Conservation (phyloP, 2,888 invertebrate genomes). For the Agrochola circellaris region DNA sequence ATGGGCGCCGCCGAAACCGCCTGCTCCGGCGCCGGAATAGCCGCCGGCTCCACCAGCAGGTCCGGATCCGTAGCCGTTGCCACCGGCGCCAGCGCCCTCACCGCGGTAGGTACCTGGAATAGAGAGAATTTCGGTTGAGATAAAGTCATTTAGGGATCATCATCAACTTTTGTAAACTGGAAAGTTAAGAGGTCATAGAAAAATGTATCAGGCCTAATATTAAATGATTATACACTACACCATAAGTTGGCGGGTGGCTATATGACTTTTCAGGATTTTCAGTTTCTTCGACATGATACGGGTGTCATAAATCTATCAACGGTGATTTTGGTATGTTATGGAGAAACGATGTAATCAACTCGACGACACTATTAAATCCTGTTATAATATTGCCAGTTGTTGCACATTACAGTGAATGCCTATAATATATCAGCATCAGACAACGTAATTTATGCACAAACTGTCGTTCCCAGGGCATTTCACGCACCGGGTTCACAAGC, state of each 20-base stretch:
- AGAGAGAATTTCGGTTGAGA: not conserved
- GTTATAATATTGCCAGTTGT: not conserved
- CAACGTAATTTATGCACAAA: conserved; percentile 50
- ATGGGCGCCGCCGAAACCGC: conserved; percentile 46
- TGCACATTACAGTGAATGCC: conserved; percentile 20
- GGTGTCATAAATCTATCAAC: not conserved
- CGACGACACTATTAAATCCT: not conserved
- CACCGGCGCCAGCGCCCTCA: conserved; percentile 76
- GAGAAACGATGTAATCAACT: not conserved
- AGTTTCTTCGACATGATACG: not conserved
- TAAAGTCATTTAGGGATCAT: not conserved
- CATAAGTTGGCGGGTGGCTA: not conserved
- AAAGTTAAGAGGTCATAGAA: not conserved
- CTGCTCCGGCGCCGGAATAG: not conserved
- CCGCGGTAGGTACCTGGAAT: conserved; percentile 86
- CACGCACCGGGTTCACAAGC: conserved; percentile 58
- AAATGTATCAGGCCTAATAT: not conserved
- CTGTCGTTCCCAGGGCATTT: conserved; percentile 63
- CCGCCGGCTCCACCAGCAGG: conserved; percentile 41
- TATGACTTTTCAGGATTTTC: not conserved
- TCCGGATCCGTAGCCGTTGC: conserved; percentile 56
- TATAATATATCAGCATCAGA: conserved; percentile 41
- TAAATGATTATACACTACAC: not conserved
- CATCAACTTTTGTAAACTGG: not conserved
- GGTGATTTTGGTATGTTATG: not conserved